Evolutionary conservation across 2,888 invertebrate genomes (phyloP), one percentile per base, ranked within the genome.

Genomic region (Agapetus fuscipes): DNA sequence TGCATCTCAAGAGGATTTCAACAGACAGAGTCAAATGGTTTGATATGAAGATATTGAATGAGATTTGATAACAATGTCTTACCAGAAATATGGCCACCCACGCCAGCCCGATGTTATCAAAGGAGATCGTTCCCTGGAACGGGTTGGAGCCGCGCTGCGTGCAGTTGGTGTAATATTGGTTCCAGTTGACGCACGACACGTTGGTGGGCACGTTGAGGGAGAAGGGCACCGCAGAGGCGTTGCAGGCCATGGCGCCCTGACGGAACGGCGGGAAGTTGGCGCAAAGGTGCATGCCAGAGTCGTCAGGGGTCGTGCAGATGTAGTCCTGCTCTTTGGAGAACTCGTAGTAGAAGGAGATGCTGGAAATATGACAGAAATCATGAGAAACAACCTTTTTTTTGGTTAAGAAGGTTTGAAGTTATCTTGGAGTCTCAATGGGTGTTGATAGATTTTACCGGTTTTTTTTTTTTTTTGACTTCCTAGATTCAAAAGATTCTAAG

Each of bases 21-120:
- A n/a, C n/a, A n/a, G n/a, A n/a, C n/a, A n/a, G n/a, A n/a, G n/a
- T n/a, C n/a, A n/a, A n/a, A n/a, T n/a, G n/a, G n/a, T n/a, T n/a
- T n/a, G n/a, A n/a, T n/a, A n/a, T n/a, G n/a, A n/a, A n/a, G n/a
- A n/a, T n/a, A n/a, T n/a, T n/a, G n/a, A n/a, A n/a, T n/a, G n/a
- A n/a, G n/a, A 24, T 24, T n/a, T 9, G n/a, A 36, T 11, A 34
- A 31, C 12, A 40, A 27, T 43, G 39, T 75, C 81, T 83, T 71
- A 96, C 97, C 76, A 98, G 78, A 71, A 98, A 98, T 65, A 99
- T 99, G 51, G 98, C 97, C 49, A 98, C 96, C 97, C 98, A 99
- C 15, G 98, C 98, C 54, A 98, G 80, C 49, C 98, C 98, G 56
- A 98, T 99, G 67, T 99, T 98, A 70, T 99, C 98, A 64, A 99